phyloP scores from a whole-genome alignment of 2,888 invertebrate species.

The Scaptodrosophila latifasciaeformis region DNA sequence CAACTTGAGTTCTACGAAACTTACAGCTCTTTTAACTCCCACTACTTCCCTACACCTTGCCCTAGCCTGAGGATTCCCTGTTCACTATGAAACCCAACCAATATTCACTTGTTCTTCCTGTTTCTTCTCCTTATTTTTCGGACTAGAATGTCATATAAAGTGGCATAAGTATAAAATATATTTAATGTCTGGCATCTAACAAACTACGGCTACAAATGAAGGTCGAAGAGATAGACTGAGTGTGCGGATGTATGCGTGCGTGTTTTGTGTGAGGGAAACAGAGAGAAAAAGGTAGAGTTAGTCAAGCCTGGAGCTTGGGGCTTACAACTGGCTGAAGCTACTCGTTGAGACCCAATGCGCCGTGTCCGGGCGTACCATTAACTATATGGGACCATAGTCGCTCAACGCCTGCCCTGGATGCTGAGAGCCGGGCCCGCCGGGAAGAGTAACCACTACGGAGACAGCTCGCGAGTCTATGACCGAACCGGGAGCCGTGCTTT shows the following conservation, averaged over 20 bases:
- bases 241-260: background rate
- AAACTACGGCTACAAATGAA: conserved; percentile 62
- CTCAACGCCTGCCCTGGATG: conserved; percentile 75
- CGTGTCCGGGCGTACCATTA: conserved; percentile 76
- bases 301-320: conserved; percentile 14
- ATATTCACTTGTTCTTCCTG: conserved; percentile 9
- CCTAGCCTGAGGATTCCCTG: background rate
- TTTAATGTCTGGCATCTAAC: conserved; percentile 40
- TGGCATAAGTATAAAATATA: conserved; percentile 6
- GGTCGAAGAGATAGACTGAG: conserved; percentile 24
- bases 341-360: conserved; percentile 76
- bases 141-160: conserved; percentile 62
- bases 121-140: conserved; percentile 28
- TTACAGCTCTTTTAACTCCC: background rate
- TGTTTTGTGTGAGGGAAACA: background rate
- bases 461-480: conserved; percentile 75
- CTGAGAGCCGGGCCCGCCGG: conserved; percentile 74
- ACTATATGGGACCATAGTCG: conserved; percentile 76
- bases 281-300: background rate
- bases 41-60: background rate
- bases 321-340: conserved; percentile 75
- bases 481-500: conserved; percentile 71
- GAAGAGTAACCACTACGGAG: conserved; percentile 75
- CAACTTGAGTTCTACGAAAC: background rate
- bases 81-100: background rate